Base-by-base conservation (phyloP, 2,888 invertebrate genomes). In the Molanna angustata region DNA sequence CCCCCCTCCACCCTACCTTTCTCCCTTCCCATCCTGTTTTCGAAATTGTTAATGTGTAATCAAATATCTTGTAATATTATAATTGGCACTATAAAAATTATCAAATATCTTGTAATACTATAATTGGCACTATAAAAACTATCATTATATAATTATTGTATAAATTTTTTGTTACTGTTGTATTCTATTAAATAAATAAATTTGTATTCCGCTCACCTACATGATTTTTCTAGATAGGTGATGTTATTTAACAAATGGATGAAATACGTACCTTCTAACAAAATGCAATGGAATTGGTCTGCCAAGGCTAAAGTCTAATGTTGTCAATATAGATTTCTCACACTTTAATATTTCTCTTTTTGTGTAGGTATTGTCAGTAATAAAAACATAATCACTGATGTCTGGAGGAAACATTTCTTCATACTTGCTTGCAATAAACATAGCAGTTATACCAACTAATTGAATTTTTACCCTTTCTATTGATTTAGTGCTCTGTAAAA, bases 401-500 rank as follows among this genome's bases (percentile, higher is more conserved):
- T 90, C 89, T 0, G 96, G 94, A 1, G 89, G 82, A 64, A 87
- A 93, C 64, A 94, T 87, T 75, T 98, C 98, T 72, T 98, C 97
- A 65, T 93, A 96, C 70, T 98, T 98, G 65, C 88, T 84, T 0
- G 97, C 95, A 48, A 96, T 83, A 64, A 93, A 86, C 79, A 97
- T 83, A 0, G 94, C 87, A 0, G 94, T 85, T 1, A 92, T 86
- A 2, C 95, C 96, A 9, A 95, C 89, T 58, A 96, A 74, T 67
- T 97, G 96, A 53, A 96, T 76, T 61, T 84, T 80, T 59, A 82
- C 83, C 59, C 84, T 81, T 47, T 80, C 77, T 21, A 90, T 81
- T 14, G 79, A 77, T 41, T 76, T 76, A 22, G 78, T 80, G 2
- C 67, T 72, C 86, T 88, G 66, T 42, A 72, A 70, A 60, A 54